Conservation (phyloP, 2,797 vertebrate species). For the Lagodon rhomboides region DNA sequence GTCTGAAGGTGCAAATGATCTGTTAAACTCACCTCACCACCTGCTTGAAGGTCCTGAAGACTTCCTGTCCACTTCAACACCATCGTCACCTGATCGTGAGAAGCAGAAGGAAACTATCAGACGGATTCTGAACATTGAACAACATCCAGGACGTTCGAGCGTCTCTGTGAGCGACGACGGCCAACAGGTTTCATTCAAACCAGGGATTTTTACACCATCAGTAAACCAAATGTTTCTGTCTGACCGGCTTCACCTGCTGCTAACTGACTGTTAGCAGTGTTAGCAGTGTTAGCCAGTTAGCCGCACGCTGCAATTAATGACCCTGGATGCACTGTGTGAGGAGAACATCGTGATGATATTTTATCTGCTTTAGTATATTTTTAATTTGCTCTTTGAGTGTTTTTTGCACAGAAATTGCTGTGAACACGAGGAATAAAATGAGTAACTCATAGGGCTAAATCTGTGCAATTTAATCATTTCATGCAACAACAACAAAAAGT, state of each 20-base stretch:
- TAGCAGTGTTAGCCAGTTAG: conserved; percentile 8
- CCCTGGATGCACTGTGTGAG: conserved; percentile 30
- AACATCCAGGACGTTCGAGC: conserved; percentile 3
- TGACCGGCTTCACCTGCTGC: conserved; percentile 18
- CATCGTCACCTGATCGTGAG: background rate
- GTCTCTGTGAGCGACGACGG: background rate
- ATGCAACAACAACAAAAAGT: conserved; percentile 29
- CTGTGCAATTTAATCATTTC: conserved; percentile 44
- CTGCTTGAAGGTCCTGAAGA: conserved; percentile 2
- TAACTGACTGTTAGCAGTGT: conserved; percentile 23
- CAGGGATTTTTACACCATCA: conserved; percentile 41
- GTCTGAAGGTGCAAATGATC: background rate
- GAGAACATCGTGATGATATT: background rate
- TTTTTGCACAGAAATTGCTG: conserved; percentile 48
- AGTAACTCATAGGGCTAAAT: conserved; percentile 35
- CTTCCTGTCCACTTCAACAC: background rate
- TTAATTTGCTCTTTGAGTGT: conserved; percentile 23
- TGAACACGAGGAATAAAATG: background rate
- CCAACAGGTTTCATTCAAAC: background rate
- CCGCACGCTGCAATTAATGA: background rate
- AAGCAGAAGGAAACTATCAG: background rate
- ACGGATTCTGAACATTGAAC: background rate
- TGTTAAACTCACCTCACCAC: background rate
- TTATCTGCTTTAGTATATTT: conserved; percentile 27
- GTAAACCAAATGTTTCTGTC: conserved; percentile 27